Evolutionary conservation across 2,888 invertebrate genomes (phyloP), one percentile per base, ranked within the genome.

Genomic region (Lithophane socia): DNA sequence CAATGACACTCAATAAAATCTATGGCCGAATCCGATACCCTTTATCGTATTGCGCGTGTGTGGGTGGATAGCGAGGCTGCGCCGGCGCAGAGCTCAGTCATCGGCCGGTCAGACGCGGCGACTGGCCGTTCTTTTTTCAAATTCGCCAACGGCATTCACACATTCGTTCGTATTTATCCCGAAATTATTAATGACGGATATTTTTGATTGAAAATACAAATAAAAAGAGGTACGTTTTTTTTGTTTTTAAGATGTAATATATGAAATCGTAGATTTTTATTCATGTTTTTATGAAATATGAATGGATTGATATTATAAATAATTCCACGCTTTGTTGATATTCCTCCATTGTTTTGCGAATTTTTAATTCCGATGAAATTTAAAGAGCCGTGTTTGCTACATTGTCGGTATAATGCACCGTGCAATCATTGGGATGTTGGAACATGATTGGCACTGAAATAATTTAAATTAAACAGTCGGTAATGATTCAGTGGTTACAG

Each of bases 61-160:
- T 90, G 91, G 64, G 91, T 89, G 88, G 84, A 86, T 81, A 86
- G 80, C 86, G 89, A 87, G 89, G 89, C 87, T 90, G 92, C 91
- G 93, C 86, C 80, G 73, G 90, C 92, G 91, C 90, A 85, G 85
- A 86, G 83, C 87, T 87, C 95, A 95, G 95, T 95, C 94, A 93
- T 93, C 94, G 92, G 91, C 93, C 94, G 93, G 92, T 91, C 88
- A 90, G 90, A 89, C 91, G 86, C 91, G 91, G 90, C 91, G 92
- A 91, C 88, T 90, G 92, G 90, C 92, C 92, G 93, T 91, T 92
- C 91, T 86, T 88, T 90, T 90, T 91, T 90, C 75, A 77, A 91
- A 89, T 88, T 82, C 71, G 80, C 82, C 56, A 75, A 78, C 83
- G 76, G 72, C 56, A n/a, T 76, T 73, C 69, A 54, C 67, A 82